Conservation (phyloP, 1,140 invertebrate genomes). For the Choristoneura fumiferana region DNA sequence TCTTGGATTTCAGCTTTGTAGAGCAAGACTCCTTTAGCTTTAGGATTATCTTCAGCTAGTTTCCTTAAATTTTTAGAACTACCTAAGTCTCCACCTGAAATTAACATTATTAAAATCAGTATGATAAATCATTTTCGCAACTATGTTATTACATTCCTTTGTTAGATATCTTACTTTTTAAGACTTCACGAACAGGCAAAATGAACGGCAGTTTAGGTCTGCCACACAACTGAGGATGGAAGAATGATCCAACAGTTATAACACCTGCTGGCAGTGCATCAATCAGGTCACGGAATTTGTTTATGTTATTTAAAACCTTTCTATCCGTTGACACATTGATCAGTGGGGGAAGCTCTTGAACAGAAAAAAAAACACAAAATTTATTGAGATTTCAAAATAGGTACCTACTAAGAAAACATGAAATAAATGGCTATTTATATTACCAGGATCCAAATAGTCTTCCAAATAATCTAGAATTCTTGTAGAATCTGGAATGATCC, state of each 20-base stretch:
- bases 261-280: constrained; percentile 81
- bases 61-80: constrained; percentile 77
- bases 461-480: constrained; percentile 88
- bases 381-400: no score
- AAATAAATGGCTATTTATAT: constrained; percentile 22
- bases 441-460: constrained; percentile 74
- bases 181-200: constrained; percentile 79
- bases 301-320: constrained; percentile 59
- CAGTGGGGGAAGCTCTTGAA: constrained; percentile 79
- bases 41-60: constrained; percentile 79
- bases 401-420: no score
- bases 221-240: constrained; percentile 81
- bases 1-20: constrained; percentile 82
- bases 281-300: constrained; percentile 80
- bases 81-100: constrained; percentile 77
- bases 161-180: constrained; percentile 76
- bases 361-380: no score
- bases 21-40: constrained; percentile 77
- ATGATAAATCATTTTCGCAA: constrained; percentile 17
- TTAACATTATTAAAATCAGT: constrained; percentile 21
- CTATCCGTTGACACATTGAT: constrained; percentile 74
- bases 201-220: constrained; percentile 83
- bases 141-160: constrained; percentile 11
- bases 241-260: constrained; percentile 84
- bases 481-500: constrained; percentile 85